Evolutionary conservation across 2,888 invertebrate species (phyloP).

Genomic region (Coremacera marginata): DNA sequence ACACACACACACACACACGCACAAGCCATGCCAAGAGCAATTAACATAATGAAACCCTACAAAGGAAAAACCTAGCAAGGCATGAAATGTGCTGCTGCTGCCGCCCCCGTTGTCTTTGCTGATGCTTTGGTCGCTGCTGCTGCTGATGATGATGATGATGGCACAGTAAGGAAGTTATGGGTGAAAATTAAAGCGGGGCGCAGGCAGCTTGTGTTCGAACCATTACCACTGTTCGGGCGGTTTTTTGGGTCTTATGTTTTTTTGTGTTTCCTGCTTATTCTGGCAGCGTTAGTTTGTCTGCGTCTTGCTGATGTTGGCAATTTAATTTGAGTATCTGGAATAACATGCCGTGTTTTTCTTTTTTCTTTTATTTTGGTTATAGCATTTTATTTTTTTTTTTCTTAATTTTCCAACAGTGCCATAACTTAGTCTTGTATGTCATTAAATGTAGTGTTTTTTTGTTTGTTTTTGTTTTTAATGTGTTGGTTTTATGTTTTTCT

Average conservation of each 20-base stretch:
- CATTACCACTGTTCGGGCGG: slow-evolving; percentile 5
- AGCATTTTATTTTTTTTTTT: neutral
- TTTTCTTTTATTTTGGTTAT: neutral
- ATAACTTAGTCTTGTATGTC: neutral
- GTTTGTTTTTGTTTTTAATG: neutral
- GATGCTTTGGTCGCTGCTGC: too few species aligned
- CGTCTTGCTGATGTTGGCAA: neutral
- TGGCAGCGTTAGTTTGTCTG: neutral
- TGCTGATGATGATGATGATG: too few species aligned
- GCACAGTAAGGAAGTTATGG: neutral
- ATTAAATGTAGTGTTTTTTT: neutral
- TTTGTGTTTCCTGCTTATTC: too few species aligned
- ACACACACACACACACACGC: neutral
- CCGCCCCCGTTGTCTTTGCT: too few species aligned
- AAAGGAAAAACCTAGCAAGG: neutral
- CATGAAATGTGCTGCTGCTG: slow-evolving; percentile 14
- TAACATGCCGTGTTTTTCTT: neutral
- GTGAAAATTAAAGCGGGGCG: slow-evolving; percentile 2
- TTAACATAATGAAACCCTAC: slow-evolving; percentile 27
- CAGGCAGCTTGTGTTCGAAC: neutral
- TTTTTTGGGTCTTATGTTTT: neutral
- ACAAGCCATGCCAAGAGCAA: slow-evolving; percentile 31
- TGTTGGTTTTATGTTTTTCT: neutral
- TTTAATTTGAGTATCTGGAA: neutral
- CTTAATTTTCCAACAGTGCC: too few species aligned